phyloP scores from a whole-genome alignment of 2,797 vertebrate genomes.

The Rhodeus uyekii region DNA sequence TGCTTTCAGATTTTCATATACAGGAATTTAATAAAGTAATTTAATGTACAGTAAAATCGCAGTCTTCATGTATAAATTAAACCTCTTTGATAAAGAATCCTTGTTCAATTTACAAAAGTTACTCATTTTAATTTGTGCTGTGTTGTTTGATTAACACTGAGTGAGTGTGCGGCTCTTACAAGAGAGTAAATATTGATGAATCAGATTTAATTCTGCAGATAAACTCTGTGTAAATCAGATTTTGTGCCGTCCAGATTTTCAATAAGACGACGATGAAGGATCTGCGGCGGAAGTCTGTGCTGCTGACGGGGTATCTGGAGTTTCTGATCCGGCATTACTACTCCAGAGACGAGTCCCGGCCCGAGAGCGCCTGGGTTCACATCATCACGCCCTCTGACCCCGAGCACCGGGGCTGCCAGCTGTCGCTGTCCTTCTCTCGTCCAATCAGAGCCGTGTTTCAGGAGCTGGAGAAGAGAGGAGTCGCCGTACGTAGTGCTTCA shows the following conservation, averaged over 20 bases:
- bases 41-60: no score
- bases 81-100: no score
- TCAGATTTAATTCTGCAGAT: no score
- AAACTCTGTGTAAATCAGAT: neutral
- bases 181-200: no score
- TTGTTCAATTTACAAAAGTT: no score
- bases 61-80: no score
- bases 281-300: constrained; percentile 87
- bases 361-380: constrained; percentile 70
- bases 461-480: constrained; percentile 89
- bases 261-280: constrained; percentile 82
- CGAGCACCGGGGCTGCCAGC: constrained; percentile 89
- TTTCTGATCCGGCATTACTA: constrained; percentile 82
- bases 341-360: constrained; percentile 65
- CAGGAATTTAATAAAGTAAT: no score
- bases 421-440: constrained; percentile 85
- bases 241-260: constrained; percentile 78
- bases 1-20: no score
- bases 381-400: constrained; percentile 84
- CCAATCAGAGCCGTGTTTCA: constrained; percentile 76
- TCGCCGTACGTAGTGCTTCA: constrained; percentile 54
- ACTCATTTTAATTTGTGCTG: no score
- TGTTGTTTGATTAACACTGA: no score
- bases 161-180: no score
- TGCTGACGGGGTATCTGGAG: constrained; percentile 94